Evolutionary conservation across 2,113 vertebrate species (phyloP).

Genomic region (Zonotrichia leucophrys): DNA sequence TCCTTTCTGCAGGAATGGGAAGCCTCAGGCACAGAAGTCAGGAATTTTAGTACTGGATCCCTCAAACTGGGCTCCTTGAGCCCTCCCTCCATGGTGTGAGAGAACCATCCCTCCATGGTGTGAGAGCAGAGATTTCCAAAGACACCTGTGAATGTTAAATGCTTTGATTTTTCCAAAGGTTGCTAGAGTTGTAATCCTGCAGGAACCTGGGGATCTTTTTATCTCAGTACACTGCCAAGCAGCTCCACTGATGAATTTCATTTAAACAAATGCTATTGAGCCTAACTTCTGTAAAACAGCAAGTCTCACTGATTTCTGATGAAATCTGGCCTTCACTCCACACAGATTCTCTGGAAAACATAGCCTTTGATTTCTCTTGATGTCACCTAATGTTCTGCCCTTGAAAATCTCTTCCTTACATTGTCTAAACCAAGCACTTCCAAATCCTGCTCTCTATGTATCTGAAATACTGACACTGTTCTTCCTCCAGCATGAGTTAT

Average conservation of each 20-base stretch:
- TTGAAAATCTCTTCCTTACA: not conserved
- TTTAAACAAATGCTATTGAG: not conserved
- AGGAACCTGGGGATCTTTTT: not conserved
- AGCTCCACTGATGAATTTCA: not conserved
- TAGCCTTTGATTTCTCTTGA: not conserved
- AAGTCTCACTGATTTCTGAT: not conserved
- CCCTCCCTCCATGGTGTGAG: not conserved
- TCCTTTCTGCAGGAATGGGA: not conserved
- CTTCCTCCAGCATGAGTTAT: not conserved
- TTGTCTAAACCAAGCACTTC: not conserved
- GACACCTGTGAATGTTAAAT: not conserved
- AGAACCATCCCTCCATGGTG: too few species aligned
- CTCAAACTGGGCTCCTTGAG: not conserved
- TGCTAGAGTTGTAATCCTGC: not conserved
- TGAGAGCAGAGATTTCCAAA: not conserved
- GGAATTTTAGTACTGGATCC: not conserved
- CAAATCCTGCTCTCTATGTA: not conserved
- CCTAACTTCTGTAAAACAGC: not conserved
- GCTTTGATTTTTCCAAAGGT: not conserved
- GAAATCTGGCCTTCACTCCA: not conserved
- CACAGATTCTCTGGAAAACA: not conserved
- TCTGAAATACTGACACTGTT: not conserved
- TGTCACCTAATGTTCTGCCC: not conserved
- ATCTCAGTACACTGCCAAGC: not conserved
- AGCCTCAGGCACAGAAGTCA: not conserved